Percentiles rank a stretch among this genome's conserved stretches.
These are phyloP conservation scores for Elaphurus davidianus DNA, from an alignment of 2,113 vertebrate genomes.

Conservation along the genomic window DNA sequence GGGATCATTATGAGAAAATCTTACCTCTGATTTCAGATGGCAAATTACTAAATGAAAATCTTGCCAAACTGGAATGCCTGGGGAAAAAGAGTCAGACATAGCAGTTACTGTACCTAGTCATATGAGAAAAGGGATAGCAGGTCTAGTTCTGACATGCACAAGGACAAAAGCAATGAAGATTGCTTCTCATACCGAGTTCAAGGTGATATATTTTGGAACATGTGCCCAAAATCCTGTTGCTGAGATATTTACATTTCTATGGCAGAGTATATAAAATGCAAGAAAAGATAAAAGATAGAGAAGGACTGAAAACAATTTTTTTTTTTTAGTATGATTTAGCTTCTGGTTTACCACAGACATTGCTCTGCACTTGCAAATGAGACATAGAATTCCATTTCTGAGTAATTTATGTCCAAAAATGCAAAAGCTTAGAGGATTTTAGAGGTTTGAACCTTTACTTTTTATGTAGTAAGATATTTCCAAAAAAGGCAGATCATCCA, in stretches of 20 bases:
- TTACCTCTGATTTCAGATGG: conserved; percentile 87
- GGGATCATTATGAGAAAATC: conserved; percentile 88
- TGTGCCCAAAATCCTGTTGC: not conserved
- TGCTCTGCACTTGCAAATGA: not conserved
- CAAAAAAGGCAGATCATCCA: not conserved
- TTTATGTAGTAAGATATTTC: not conserved
- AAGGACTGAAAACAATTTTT: not conserved
- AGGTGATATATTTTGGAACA: conserved; percentile 23
- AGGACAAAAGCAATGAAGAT: not conserved
- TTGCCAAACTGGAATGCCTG: conserved; percentile 89
- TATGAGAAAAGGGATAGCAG: not conserved
- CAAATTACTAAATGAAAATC: conserved; percentile 90
- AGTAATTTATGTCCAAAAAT: not conserved
- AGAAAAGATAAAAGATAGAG: not conserved
- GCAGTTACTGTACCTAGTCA: not conserved
- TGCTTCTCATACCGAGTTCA: not conserved
- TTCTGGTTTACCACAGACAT: not conserved
- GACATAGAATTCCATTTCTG: not conserved
- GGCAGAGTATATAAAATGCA: not conserved
- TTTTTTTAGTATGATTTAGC: not conserved
- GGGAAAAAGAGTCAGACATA: conserved; percentile 74
- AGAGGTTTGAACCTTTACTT: not conserved
- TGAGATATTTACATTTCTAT: conserved; percentile 10
- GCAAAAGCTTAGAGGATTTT: not conserved
- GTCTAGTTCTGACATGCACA: not conserved